These are phyloP conservation scores for Protonibea diacanthus DNA, from an alignment of 2,797 vertebrate species.

Conservation along the genomic window DNA sequence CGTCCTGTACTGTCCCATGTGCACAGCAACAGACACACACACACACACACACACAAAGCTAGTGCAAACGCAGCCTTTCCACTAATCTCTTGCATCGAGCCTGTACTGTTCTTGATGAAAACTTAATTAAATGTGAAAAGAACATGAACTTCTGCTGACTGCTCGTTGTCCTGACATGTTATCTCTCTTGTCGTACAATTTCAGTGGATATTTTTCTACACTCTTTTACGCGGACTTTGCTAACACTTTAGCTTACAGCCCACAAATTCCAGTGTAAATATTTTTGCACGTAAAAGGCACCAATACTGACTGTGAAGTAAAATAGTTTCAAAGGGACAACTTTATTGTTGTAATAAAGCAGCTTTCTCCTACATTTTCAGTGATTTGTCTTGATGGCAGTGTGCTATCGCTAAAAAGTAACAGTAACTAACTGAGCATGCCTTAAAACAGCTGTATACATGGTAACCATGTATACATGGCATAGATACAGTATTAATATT, in stretches of 20 bases:
- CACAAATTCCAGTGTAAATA: neutral
- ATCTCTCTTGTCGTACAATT: slow-evolving; percentile 11
- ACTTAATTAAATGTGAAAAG: slow-evolving; percentile 52
- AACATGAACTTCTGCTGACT: slow-evolving; percentile 45
- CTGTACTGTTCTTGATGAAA: slow-evolving; percentile 44
- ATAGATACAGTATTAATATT: too few relatives aligned
- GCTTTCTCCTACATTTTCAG: neutral
- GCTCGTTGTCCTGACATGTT: slow-evolving; percentile 14
- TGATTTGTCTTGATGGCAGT: neutral
- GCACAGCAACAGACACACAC: slow-evolving; percentile 11
- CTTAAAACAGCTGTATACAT: too few relatives aligned
- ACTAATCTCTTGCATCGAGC: slow-evolving; percentile 60
- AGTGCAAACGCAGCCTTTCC: slow-evolving; percentile 50
- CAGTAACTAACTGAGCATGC: too few relatives aligned
- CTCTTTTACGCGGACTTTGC: neutral
- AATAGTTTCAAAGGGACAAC: neutral
- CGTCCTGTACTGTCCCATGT: slow-evolving; percentile 59
- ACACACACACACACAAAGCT: slow-evolving; percentile 22
- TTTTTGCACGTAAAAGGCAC: neutral
- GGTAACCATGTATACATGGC: too few relatives aligned
- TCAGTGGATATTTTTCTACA: neutral
- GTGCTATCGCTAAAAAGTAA: neutral
- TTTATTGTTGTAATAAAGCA: neutral
- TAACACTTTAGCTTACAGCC: neutral
- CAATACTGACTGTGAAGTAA: neutral